These are phyloP conservation scores for Lacanobia wlatinum DNA, from an alignment of 2,888 invertebrate genomes.

Conservation along the genomic window DNA sequence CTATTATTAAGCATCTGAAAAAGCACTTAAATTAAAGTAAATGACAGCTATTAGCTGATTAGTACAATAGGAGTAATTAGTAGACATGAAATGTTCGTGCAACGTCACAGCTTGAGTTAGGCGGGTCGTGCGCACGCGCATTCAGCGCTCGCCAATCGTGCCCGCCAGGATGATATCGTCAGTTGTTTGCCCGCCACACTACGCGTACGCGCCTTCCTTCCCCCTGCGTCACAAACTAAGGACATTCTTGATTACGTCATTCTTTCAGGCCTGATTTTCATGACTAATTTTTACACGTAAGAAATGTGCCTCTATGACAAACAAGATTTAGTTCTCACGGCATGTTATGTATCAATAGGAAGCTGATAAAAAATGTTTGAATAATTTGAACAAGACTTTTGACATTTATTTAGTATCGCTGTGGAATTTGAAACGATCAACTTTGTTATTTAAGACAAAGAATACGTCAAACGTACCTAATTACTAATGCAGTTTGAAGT, in stretches of 20 bases:
- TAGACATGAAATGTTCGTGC: conserved; percentile 41
- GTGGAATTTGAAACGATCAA: conserved; percentile 13
- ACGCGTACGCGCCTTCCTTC: conserved; percentile 64
- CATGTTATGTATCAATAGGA: conserved; percentile 51
- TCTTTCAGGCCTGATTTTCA: conserved; percentile 58
- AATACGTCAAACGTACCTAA: conserved; percentile 7
- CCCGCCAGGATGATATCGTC: conserved; percentile 58
- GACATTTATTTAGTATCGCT: conserved; percentile 9
- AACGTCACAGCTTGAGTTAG: conserved; percentile 55
- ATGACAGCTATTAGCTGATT: conserved; percentile 41
- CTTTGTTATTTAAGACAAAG: neutral
- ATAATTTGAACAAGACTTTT: conserved; percentile 36
- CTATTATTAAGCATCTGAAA: conserved; percentile 8
- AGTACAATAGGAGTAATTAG: conserved; percentile 55
- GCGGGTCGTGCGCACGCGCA: conserved; percentile 40
- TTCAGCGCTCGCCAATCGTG: conserved; percentile 40
- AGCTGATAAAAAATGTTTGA: conserved; percentile 34
- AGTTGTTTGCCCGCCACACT: conserved; percentile 45
- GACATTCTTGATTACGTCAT: conserved; percentile 65
- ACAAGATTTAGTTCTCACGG: conserved; percentile 54
- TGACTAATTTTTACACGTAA: conserved; percentile 24
- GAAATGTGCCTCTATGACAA: conserved; percentile 32
- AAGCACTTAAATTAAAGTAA: conserved; percentile 22
- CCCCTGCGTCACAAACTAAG: conserved; percentile 74
- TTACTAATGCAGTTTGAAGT: conserved; percentile 8